phyloP scores from a whole-genome alignment of 2,797 vertebrate species.

The Helarctos malayanus region DNA sequence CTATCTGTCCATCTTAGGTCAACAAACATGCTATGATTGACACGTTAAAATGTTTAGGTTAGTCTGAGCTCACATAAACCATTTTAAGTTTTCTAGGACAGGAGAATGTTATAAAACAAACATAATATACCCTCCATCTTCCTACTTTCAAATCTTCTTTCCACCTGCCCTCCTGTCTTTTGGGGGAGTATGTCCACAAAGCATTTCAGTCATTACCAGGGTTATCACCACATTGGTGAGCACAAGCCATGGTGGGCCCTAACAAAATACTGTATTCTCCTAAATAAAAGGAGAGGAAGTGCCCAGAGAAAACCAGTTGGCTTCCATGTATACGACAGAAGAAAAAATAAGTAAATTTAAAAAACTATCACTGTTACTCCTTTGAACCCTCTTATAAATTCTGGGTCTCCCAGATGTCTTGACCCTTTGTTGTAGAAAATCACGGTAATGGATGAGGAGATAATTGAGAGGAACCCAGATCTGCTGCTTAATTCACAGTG shows the following conservation, averaged over 20 bases:
- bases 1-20: slow-evolving; percentile 94
- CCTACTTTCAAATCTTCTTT: slow-evolving; percentile 21
- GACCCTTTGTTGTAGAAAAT: not conserved
- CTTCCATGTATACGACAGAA: not conserved
- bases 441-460: not conserved
- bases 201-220: not conserved
- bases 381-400: not conserved
- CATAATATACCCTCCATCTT: slow-evolving; percentile 73
- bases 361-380: not conserved
- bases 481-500: not conserved
- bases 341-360: not conserved
- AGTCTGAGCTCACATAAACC: slow-evolving; percentile 89
- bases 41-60: slow-evolving; percentile 94
- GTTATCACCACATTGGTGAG: not conserved
- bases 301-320: not conserved
- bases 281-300: not conserved
- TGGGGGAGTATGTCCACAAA: not conserved
- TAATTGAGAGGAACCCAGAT: not conserved
- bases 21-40: slow-evolving; percentile 95
- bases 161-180: not conserved
- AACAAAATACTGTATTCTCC: not conserved
- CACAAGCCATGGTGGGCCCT: no score
- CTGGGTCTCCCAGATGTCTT: not conserved
- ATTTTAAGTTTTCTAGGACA: slow-evolving; percentile 89
- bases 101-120: slow-evolving; percentile 90